A percentile compares a stretch with the other conserved stretches of the same genome.
Conservation (phyloP, 2,113 vertebrate species). For the Eurystomus gularis region DNA sequence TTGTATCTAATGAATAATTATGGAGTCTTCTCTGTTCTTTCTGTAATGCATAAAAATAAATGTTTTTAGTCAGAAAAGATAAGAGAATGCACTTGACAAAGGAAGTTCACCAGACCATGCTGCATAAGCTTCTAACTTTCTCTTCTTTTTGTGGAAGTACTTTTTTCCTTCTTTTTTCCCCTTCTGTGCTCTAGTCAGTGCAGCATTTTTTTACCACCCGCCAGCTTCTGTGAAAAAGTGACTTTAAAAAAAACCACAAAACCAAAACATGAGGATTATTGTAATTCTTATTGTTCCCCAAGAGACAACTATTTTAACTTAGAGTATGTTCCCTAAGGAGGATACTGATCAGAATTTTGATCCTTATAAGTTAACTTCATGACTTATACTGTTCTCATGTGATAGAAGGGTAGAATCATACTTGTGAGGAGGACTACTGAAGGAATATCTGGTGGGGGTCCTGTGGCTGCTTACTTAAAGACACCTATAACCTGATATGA, state of each 20-base stretch:
- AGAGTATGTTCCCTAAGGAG: neutral
- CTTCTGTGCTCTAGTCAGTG: neutral
- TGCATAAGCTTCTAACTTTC: neutral
- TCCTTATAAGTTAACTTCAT: neutral
- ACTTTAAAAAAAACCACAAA: no score
- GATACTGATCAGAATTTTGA: neutral
- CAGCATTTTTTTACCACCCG: neutral
- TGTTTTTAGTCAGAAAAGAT: neutral
- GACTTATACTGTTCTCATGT: neutral
- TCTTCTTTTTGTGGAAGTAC: neutral
- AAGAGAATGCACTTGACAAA: neutral
- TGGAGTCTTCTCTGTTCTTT: neutral
- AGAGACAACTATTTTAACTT: neutral
- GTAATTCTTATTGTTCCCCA: neutral
- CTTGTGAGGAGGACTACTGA: neutral
- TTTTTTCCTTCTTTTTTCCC: neutral
- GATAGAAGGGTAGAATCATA: neutral
- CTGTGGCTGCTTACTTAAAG: neutral
- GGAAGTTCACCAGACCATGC: neutral
- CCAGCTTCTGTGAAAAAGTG: neutral
- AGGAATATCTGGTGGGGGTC: neutral
- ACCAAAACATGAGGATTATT: neutral
- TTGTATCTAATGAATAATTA: slow-evolving; percentile 4
- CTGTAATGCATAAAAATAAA: neutral
- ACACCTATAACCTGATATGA: accelerated